A percentile compares a stretch with the other conserved stretches of the same genome.
Evolutionary conservation across 2,888 invertebrate genomes (phyloP).

Genomic region (Cremastinae sp.): DNA sequence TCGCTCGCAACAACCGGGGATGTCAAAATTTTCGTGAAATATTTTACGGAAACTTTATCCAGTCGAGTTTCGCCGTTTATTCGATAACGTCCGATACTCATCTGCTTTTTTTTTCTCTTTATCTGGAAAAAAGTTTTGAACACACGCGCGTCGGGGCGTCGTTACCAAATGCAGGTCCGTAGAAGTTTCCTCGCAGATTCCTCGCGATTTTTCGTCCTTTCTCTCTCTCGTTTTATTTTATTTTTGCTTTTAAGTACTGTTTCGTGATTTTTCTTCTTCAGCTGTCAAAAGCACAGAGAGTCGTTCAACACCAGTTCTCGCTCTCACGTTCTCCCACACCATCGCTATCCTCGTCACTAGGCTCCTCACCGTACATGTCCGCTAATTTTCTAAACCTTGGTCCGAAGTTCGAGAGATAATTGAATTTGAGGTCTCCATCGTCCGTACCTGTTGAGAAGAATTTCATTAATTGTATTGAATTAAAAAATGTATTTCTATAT

Average conservation of each 20-base stretch:
- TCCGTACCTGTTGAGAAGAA: slow-evolving; percentile 88
- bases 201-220: slow-evolving; percentile 2
- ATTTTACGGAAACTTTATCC: neutral
- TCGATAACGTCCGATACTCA: slow-evolving; percentile 12
- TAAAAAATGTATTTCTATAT: too few species aligned
- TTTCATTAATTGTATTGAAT: too few species aligned
- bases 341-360: slow-evolving; percentile 90
- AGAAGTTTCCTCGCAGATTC: neutral
- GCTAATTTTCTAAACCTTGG: slow-evolving; percentile 97
- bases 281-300: neutral
- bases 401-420: slow-evolving; percentile 96
- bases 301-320: slow-evolving; percentile 89
- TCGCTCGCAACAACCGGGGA: neutral
- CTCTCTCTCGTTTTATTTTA: slow-evolving; percentile 12
- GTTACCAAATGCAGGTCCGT: neutral
- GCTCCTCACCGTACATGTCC: slow-evolving; percentile 96
- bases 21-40: neutral
- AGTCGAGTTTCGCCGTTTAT: neutral
- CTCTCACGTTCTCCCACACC: slow-evolving; percentile 85
- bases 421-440: slow-evolving; percentile 96
- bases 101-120: slow-evolving; percentile 11
- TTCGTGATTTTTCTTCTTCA: slow-evolving; percentile 13
- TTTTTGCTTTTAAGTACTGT: slow-evolving; percentile 42
- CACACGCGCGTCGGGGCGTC: neutral
- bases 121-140: slow-evolving; percentile 9